These are phyloP conservation scores for Opisthograptis luteolata DNA, from an alignment of 2,888 invertebrate genomes.

Conservation along the genomic window DNA sequence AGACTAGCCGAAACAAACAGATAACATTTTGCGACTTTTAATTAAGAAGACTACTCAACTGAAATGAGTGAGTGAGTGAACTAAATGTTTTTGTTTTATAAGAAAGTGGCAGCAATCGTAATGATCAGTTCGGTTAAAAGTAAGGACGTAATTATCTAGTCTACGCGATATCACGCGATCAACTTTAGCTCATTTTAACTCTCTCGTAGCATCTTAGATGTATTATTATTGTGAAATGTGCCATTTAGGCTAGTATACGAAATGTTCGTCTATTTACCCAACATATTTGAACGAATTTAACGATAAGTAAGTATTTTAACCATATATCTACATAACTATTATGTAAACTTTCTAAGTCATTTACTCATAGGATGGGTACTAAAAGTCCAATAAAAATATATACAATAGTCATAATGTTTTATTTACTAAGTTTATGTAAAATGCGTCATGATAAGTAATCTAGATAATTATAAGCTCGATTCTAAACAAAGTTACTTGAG, in stretches of 20 bases:
- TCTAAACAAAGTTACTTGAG: no score
- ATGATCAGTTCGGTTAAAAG: no score
- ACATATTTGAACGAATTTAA: constrained; percentile 2
- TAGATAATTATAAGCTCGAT: not conserved
- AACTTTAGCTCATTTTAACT: no score
- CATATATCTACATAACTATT: not conserved
- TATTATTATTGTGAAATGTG: not conserved
- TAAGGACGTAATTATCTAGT: no score
- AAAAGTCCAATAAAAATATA: constrained; percentile 48
- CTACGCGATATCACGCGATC: not conserved
- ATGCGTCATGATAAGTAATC: constrained; percentile 2
- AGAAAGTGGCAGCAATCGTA: no score
- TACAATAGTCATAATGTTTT: constrained; percentile 36
- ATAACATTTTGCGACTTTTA: no score
- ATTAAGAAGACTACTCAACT: no score
- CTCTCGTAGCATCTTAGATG: not conserved
- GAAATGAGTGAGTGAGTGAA: no score
- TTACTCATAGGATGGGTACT: constrained; percentile 31
- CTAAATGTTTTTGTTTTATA: no score
- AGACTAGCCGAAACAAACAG: no score
- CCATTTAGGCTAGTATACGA: constrained; percentile 13
- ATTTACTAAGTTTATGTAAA: constrained; percentile 20
- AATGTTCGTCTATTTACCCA: constrained; percentile 13
- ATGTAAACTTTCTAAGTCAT: constrained; percentile 12
- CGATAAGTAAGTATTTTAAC: not conserved